These are phyloP conservation scores for Leptopilina clavipes DNA, from an alignment of 1,140 invertebrate species.

Conservation along the genomic window DNA sequence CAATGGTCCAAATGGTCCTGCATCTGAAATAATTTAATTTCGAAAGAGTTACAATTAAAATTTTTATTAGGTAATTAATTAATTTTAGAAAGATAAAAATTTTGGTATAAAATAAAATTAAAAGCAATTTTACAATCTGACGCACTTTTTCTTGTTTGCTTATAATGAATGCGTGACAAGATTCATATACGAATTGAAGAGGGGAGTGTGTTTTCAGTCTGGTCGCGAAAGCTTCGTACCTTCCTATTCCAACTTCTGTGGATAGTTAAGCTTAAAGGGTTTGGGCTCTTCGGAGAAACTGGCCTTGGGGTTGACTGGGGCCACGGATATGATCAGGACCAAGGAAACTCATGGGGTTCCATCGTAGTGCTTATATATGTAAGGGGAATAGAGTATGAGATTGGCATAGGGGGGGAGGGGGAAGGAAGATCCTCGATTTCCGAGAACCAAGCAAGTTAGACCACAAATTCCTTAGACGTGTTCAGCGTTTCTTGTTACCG, in stretches of 20 bases:
- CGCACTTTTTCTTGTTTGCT: background rate
- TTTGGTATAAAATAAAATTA: too few species aligned
- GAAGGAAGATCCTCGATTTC: constrained; percentile 36
- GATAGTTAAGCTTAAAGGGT: constrained; percentile 65
- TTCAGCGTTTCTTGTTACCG: constrained; percentile 27
- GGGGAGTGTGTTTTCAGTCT: constrained; percentile 55
- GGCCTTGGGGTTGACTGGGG: constrained; percentile 60
- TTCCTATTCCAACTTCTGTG: constrained; percentile 62
- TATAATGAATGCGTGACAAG: constrained; percentile 11
- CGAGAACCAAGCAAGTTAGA: constrained; percentile 50
- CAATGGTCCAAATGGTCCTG: too few species aligned
- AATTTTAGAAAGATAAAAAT: too few species aligned
- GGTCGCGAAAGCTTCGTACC: constrained; percentile 55
- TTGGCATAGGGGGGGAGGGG: constrained; percentile 26
- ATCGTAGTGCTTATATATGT: background rate
- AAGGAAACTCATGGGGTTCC: constrained; percentile 54
- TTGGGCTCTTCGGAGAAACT: constrained; percentile 55
- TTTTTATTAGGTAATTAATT: too few species aligned
- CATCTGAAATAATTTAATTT: too few species aligned
- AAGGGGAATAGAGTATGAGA: constrained; percentile 8
- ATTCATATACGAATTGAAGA: constrained; percentile 17
- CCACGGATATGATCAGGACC: constrained; percentile 59
- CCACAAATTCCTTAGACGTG: constrained; percentile 62
- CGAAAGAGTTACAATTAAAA: too few species aligned
- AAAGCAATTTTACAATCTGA: background rate